Evolutionary conservation across 2,888 invertebrate genomes (phyloP).

Genomic region (Uloborus plumipes): DNA sequence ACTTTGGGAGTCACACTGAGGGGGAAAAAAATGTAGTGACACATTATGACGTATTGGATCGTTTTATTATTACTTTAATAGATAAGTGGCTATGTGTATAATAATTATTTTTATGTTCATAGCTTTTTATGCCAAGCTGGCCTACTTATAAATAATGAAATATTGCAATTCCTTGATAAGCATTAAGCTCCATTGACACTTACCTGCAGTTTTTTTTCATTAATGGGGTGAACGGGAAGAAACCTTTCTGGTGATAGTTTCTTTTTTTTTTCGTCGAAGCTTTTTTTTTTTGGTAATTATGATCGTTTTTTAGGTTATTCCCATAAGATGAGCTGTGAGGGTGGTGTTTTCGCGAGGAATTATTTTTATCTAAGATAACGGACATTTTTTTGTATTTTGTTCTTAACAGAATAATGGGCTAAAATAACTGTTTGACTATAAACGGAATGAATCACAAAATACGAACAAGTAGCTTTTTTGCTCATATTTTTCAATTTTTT

Average conservation of each 20-base stretch:
- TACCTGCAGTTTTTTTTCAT: constrained; percentile 11
- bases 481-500: too few species aligned
- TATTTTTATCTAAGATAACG: constrained; percentile 3
- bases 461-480: too few species aligned
- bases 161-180: constrained; percentile 17
- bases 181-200: constrained; percentile 19
- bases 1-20: background rate
- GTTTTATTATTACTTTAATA: constrained; percentile 2
- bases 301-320: constrained; percentile 31
- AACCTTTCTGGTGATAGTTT: background rate
- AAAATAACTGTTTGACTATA: too few species aligned
- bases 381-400: background rate
- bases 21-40: constrained; percentile 16
- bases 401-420: too few species aligned
- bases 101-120: constrained; percentile 46
- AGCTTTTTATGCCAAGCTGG: constrained; percentile 10
- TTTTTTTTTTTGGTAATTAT: constrained; percentile 19
- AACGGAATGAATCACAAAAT: too few species aligned
- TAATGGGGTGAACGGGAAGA: constrained; percentile 18
- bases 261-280: background rate
- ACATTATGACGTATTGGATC: constrained; percentile 27
- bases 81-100: constrained; percentile 1
- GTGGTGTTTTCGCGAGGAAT: constrained; percentile 1
- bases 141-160: constrained; percentile 39
- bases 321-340: constrained; percentile 1